These are phyloP conservation scores for Medauroidea extradentata DNA, from an alignment of 1,140 invertebrate species.

Conservation along the genomic window DNA sequence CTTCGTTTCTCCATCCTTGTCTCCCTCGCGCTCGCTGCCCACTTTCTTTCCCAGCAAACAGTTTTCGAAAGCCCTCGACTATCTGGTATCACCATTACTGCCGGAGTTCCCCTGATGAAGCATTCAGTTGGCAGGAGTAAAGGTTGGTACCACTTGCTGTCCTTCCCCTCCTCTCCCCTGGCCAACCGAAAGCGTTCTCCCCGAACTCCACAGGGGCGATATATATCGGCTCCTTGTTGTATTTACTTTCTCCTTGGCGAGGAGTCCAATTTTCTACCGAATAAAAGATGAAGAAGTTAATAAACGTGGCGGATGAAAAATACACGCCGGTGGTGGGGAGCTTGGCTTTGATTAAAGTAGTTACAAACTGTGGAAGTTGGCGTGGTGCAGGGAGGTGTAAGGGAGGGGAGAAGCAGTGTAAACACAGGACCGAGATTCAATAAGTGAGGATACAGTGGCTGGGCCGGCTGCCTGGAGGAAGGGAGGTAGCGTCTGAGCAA, in stretches of 20 bases:
- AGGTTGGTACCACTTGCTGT: neutral
- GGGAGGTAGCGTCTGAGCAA: neutral
- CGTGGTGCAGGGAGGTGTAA: no score
- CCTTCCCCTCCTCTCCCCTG: neutral
- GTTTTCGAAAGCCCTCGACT: no score
- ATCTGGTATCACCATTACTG: neutral
- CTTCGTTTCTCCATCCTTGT: no score
- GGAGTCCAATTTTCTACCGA: constrained; percentile 40
- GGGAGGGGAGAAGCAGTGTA: neutral
- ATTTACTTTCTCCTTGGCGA: constrained; percentile 39
- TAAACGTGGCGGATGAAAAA: constrained; percentile 30
- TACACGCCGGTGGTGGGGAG: constrained; percentile 16
- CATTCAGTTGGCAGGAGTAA: neutral
- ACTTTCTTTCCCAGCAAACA: no score
- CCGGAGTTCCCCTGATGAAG: neutral
- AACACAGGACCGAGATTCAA: constrained; percentile 16
- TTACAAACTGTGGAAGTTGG: constrained; percentile 14
- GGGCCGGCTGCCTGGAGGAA: neutral
- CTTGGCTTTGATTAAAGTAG: constrained; percentile 21
- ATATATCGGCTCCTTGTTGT: constrained; percentile 22
- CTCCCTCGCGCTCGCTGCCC: no score
- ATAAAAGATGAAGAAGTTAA: constrained; percentile 44
- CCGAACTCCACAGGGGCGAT: neutral
- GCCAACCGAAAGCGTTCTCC: neutral
- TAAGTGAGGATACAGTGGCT: constrained; percentile 6